Evolutionary conservation across 2,797 vertebrate genomes (phyloP).

Genomic region (Lutjanus argentimaculatus): DNA sequence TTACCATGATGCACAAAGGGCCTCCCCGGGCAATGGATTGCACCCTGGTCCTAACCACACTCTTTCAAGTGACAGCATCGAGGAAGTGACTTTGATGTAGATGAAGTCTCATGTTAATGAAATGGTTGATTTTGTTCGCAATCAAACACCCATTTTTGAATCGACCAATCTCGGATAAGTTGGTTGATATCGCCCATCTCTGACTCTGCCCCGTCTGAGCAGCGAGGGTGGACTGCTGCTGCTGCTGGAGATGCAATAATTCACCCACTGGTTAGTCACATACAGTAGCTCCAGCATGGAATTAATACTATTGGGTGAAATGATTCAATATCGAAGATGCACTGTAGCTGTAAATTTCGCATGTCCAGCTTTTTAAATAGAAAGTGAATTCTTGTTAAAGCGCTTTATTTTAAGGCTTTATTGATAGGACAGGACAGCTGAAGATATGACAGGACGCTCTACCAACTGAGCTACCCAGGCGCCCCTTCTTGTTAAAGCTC

Average conservation of each 20-base stretch:
- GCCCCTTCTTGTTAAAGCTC: not conserved
- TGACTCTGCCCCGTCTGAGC: slow-evolving; percentile 5
- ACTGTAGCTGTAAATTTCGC: not conserved
- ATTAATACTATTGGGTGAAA: not conserved
- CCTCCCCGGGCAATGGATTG: slow-evolving; percentile 56
- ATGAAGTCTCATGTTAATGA: slow-evolving; percentile 52
- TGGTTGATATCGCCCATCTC: slow-evolving; percentile 49
- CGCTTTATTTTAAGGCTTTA: too few species aligned
- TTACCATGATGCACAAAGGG: slow-evolving; percentile 76
- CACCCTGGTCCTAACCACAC: slow-evolving; percentile 50
- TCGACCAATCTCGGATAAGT: slow-evolving; percentile 58
- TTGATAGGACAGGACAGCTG: too few species aligned
- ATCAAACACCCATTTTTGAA: slow-evolving; percentile 40
- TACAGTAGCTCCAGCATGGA: not conserved
- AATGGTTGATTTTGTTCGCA: slow-evolving; percentile 42
- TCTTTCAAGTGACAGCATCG: slow-evolving; percentile 55
- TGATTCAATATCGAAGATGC: not conserved
- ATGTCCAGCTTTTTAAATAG: not conserved
- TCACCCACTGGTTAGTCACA: slow-evolving; percentile 15
- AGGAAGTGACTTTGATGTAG: slow-evolving; percentile 65
- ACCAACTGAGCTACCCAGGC: too few species aligned
- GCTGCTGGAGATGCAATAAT: slow-evolving; percentile 9
- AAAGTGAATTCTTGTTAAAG: not conserved
- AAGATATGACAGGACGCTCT: too few species aligned
- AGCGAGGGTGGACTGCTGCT: not conserved